Conservation (phyloP, 1,140 invertebrate species). For the Drosophila ogumai region DNA sequence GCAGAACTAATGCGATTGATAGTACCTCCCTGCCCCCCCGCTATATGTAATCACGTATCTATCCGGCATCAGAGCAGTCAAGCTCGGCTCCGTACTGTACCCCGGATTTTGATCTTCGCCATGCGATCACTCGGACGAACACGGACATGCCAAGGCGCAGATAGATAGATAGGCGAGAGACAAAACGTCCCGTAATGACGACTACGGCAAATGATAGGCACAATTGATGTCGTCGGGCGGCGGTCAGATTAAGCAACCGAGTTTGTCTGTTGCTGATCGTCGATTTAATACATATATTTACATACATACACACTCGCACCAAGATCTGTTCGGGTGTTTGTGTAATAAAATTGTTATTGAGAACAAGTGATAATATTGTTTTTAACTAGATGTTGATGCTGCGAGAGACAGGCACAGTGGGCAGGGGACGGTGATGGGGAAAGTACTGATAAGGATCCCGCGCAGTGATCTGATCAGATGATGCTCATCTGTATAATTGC, state of each 20-base stretch:
- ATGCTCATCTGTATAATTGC: neutral
- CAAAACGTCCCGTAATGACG: constrained; percentile 53
- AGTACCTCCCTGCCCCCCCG: constrained; percentile 7
- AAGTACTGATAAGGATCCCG: constrained; percentile 12
- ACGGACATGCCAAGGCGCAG: constrained; percentile 68
- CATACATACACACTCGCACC: constrained; percentile 22
- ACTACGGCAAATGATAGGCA: constrained; percentile 48
- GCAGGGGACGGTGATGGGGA: neutral
- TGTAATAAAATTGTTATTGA: constrained; percentile 82
- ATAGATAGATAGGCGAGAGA: constrained; percentile 66
- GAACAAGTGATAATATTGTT: constrained; percentile 85
- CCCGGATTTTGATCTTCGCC: constrained; percentile 78
- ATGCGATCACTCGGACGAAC: constrained; percentile 53
- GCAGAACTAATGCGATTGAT: constrained; percentile 7
- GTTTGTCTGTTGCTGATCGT: constrained; percentile 52
- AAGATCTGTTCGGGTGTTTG: constrained; percentile 28
- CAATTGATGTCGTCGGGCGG: constrained; percentile 57
- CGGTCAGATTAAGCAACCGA: constrained; percentile 75
- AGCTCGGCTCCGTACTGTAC: constrained; percentile 48
- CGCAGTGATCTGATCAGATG: constrained; percentile 1
- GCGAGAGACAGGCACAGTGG: constrained; percentile 46
- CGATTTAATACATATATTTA: constrained; percentile 46
- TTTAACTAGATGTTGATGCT: constrained; percentile 84
- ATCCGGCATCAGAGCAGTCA: constrained; percentile 51
- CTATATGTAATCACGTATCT: constrained; percentile 41